Conservation (phyloP, 2,113 vertebrate species). For the Mustela nigripes region DNA sequence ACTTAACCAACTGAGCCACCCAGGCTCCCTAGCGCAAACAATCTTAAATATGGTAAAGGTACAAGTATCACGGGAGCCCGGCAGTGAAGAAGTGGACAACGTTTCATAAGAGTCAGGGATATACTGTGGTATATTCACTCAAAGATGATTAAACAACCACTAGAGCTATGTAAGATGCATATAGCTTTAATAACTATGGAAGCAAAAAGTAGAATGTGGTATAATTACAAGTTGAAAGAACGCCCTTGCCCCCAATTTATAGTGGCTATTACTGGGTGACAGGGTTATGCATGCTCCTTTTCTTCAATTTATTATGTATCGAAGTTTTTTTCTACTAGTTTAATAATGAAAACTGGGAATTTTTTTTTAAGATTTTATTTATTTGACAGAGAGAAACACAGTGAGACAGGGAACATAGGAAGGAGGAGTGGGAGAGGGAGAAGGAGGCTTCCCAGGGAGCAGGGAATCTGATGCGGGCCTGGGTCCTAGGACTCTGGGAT, state of each 20-base stretch:
- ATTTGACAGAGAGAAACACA: too few species aligned
- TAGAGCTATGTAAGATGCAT: neutral
- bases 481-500: too few species aligned
- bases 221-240: neutral
- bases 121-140: neutral
- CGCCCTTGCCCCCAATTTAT: neutral
- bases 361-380: neutral
- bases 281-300: neutral
- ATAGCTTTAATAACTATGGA: neutral
- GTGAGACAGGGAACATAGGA: too few species aligned
- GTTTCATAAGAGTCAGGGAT: neutral
- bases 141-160: neutral
- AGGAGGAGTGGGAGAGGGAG: too few species aligned
- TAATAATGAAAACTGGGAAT: neutral
- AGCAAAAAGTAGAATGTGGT: neutral
- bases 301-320: neutral
- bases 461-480: too few species aligned
- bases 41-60: neutral
- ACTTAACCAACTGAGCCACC: too few species aligned
- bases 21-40: neutral
- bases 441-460: too few species aligned
- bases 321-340: neutral
- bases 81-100: neutral
- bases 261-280: neutral
- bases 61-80: neutral